Conservation (phyloP, 2,113 vertebrate genomes). For the Maylandia zebra region DNA sequence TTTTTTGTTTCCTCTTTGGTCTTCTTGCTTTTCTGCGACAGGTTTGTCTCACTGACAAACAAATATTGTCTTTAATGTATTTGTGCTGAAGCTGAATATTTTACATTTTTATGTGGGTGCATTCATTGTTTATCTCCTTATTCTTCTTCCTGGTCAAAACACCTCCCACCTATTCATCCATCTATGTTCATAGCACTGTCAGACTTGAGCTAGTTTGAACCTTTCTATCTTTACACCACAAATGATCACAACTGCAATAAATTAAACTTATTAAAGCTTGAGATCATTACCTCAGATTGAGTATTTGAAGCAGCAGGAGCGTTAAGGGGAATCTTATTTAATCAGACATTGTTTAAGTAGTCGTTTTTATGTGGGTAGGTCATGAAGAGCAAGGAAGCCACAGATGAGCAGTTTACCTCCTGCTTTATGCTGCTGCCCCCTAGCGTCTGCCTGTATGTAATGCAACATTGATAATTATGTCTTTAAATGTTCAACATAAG, state of each 20-base stretch:
- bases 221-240: background rate
- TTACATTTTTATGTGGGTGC: background rate
- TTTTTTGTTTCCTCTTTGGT: background rate
- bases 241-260: background rate
- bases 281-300: background rate
- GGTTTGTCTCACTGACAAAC: background rate
- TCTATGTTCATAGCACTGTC: background rate
- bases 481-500: background rate
- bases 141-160: background rate
- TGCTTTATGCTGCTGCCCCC: constrained; percentile 29
- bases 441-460: background rate
- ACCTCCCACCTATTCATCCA: background rate
- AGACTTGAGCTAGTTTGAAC: background rate
- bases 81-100: background rate
- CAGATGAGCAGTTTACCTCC: background rate
- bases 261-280: background rate
- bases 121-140: background rate
- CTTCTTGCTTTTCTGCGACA: background rate
- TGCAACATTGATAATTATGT: background rate
- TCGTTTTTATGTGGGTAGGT: background rate
- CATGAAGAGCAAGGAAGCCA: background rate
- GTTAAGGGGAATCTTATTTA: background rate
- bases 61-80: background rate
- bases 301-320: background rate
- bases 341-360: background rate